Conservation (phyloP, 2,888 invertebrate genomes). For the Brassicogethes aeneus region DNA sequence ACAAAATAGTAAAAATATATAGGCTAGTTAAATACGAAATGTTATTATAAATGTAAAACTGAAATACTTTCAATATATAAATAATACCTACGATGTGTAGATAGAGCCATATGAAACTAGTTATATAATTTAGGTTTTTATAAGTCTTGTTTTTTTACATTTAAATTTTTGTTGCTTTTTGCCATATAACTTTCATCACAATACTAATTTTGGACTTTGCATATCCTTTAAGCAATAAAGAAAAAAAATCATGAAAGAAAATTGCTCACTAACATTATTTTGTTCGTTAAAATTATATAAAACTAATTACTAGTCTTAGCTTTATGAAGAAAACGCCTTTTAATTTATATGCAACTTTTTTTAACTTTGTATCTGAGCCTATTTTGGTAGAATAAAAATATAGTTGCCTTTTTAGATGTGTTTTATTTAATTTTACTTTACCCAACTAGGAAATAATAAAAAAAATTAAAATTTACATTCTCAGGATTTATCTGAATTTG, state of each 20-base stretch:
- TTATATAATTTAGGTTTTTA: conserved; percentile 10
- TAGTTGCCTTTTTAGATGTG: conserved; percentile 33
- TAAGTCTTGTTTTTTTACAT: conserved; percentile 8
- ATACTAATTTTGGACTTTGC: conserved; percentile 9
- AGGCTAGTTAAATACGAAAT: conserved; percentile 12
- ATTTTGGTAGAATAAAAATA: conserved; percentile 36
- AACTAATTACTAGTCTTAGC: conserved; percentile 36
- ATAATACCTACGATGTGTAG: conserved; percentile 16
- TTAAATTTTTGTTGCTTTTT: conserved; percentile 9
- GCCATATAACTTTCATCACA: neutral
- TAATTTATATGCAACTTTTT: conserved; percentile 13
- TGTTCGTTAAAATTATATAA: conserved; percentile 17
- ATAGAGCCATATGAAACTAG: conserved; percentile 15
- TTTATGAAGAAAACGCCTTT: conserved; percentile 19
- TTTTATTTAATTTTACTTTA: neutral
- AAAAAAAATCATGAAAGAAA: conserved; percentile 4
- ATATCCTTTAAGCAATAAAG: conserved; percentile 17
- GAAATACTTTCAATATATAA: conserved; percentile 16
- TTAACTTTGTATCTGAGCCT: conserved; percentile 27
- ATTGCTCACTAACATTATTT: conserved; percentile 32
- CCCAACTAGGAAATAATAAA: too few species aligned
- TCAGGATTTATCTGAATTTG: too few species aligned
- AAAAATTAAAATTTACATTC: too few species aligned
- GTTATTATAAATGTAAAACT: conserved; percentile 8
- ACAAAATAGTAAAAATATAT: conserved; percentile 13